Base-by-base conservation (phyloP, 2,888 invertebrate genomes). In the Lypha dubia region DNA sequence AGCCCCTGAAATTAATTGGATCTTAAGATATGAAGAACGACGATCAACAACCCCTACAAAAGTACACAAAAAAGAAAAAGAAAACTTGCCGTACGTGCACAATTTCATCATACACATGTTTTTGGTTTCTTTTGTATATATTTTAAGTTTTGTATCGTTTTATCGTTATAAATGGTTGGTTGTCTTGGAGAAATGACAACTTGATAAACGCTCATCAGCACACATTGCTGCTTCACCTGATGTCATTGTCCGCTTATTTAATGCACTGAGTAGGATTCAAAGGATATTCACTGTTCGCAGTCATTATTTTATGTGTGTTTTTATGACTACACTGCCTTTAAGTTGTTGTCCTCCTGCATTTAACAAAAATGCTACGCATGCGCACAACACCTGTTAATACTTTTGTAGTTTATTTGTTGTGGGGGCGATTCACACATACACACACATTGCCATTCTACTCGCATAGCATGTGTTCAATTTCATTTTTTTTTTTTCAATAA, bases 191-290 rank as follows among this genome's bases (percentile, higher is more conserved):
- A 89, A 89, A 88, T 89, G 90, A 90, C 90, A 90, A 90, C 89
- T 90, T 90, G 90, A 90, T 90, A 90, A 90, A 89, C 88, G 87
- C 86, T 87, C 88, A 88, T 88, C 89, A 89, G 87, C 88, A 87
- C 89, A 89, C 88, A 89, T 88, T 89, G 89, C 63, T 60, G 41
- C 20, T 11, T 20, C 24, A 24, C 46, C 56, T 65, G 56, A 53
- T 49, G 56, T 35, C 56, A 60, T 17, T 51, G 74, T 58, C 49
- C 15, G 15, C 6, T 44, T 24, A 20, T 32, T 8, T 13, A 15
- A 35, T 51, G 24, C 24, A 41, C 22, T 28, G 46, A 51, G 56
- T 68, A 71, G 17, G 22, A 38, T 85, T 86, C 63, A 79, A 79
- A 84, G 86, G 83, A 83, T 82, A 79, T 11, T 62, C 8, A 32